These are phyloP conservation scores for Lindbergichthys nudifrons DNA, from an alignment of 2,797 vertebrate genomes.

Conservation along the genomic window DNA sequence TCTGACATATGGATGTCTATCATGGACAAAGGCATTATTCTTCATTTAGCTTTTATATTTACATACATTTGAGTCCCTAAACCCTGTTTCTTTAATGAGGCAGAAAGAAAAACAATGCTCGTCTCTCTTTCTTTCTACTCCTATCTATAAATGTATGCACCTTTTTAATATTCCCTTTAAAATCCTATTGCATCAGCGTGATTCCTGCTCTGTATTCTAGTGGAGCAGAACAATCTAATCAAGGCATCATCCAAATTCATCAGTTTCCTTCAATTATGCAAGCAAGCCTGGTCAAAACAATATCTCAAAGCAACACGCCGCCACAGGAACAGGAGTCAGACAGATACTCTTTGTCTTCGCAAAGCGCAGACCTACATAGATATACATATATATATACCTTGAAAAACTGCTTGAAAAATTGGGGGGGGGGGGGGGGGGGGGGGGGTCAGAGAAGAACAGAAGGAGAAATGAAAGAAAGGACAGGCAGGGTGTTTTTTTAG, in stretches of 20 bases:
- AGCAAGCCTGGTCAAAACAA: constrained; percentile 60
- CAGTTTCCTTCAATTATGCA: constrained; percentile 67
- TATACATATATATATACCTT: too few relatives aligned
- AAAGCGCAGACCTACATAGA: constrained; percentile 46
- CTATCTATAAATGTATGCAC: constrained; percentile 47
- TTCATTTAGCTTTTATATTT: constrained; percentile 40
- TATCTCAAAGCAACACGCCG: constrained; percentile 43
- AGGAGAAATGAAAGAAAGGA: constrained; percentile 43
- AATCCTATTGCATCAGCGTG: constrained; percentile 43
- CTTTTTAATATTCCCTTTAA: constrained; percentile 57
- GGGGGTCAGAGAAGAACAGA: constrained; percentile 56
- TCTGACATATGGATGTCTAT: constrained; percentile 38
- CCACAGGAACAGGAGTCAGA: constrained; percentile 39
- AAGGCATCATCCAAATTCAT: constrained; percentile 73
- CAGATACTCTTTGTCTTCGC: constrained; percentile 42
- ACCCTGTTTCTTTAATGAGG: neutral
- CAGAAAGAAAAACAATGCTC: constrained; percentile 6
- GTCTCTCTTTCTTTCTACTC: neutral
- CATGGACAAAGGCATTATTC: constrained; percentile 24
- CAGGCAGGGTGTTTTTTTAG: constrained; percentile 41
- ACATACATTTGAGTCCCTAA: constrained; percentile 2
- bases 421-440: constrained; percentile 21
- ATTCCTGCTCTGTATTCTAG: constrained; percentile 60
- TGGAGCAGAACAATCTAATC: constrained; percentile 57
- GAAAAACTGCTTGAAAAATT: too few relatives aligned